Evolutionary conservation across 2,888 invertebrate species (phyloP).

Genomic region (Tinea pellionella): DNA sequence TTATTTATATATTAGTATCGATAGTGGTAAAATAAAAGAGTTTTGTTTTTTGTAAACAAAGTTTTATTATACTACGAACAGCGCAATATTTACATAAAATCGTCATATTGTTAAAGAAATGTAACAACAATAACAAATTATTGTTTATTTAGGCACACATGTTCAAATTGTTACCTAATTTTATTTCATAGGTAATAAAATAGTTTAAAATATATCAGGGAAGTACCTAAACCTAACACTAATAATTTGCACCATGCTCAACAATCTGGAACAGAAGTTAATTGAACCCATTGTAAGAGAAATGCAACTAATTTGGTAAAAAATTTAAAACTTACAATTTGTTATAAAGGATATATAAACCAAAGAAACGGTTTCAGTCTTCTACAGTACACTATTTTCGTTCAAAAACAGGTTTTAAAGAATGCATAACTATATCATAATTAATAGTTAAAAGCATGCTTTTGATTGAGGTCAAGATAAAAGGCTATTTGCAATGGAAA

Average conservation of each 20-base stretch:
- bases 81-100: slow-evolving; percentile 65
- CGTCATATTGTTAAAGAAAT: slow-evolving; percentile 68
- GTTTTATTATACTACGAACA: slow-evolving; percentile 67
- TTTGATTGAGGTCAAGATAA: neutral
- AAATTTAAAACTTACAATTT: neutral
- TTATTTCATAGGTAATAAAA: neutral
- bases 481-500: slow-evolving; percentile 50
- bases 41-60: slow-evolving; percentile 16
- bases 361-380: neutral
- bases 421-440: neutral
- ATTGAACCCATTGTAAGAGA: neutral
- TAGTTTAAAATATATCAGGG: neutral
- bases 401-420: neutral
- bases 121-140: slow-evolving; percentile 58
- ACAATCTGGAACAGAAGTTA: too few relatives aligned
- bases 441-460: neutral
- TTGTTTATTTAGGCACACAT: slow-evolving; percentile 56
- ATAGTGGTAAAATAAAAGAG: neutral
- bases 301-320: neutral
- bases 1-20: too few relatives aligned
- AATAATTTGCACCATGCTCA: neutral
- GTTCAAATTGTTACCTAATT: slow-evolving; percentile 25
- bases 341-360: neutral
- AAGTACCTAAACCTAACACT: neutral
- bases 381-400: neutral